Evolutionary conservation across 2,113 vertebrate genomes (phyloP), one percentile per base, ranked within the genome.

Genomic region (Sceloporus tristichus): DNA sequence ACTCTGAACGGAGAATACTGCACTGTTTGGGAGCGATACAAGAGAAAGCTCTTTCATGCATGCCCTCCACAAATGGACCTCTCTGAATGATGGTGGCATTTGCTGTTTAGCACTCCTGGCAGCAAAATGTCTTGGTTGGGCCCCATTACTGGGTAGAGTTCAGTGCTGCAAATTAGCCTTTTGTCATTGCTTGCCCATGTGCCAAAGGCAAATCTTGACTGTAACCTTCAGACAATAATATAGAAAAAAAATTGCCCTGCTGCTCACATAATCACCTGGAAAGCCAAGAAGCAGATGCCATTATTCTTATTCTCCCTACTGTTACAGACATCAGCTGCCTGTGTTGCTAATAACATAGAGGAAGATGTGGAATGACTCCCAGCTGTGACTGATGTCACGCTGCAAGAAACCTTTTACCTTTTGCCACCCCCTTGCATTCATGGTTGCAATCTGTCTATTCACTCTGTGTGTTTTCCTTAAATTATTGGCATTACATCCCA

Each of bases 291-390:
- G 19, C 54, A 80, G 0, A 0, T 21, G 18, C 59, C 68, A 79
- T 87, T 68, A 42, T 94, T 75, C 40, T 48, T 83, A 2, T 89
- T 89, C 29, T 84, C 54, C 53, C 77, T 1, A 2, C 70, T n/a
- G 18, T 84, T 93, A 85, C 78, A 9, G 65, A 40, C 14, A 34
- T 0, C 0, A 89, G 80, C 40, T 85, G 38, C 68, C 82, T 71
- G 16, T 53, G 42, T 10, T 84, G 68, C 38, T 91, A 73, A 82
- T 71, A 83, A 80, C 23, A 53, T 68, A 75, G 42, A 76, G 1
- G 79, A 56, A 78, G 70, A 16, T 82, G 42, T 73, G 40, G 82
- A 91, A 91, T 77, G 21, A 29, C n/a, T 34, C 88, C 65, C 88
- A 34, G 6, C 81, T 91, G 1, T 85, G 66, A 29, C 27, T 48